phyloP scores from a whole-genome alignment of 2,888 invertebrate species.

The Idaea aversata region DNA sequence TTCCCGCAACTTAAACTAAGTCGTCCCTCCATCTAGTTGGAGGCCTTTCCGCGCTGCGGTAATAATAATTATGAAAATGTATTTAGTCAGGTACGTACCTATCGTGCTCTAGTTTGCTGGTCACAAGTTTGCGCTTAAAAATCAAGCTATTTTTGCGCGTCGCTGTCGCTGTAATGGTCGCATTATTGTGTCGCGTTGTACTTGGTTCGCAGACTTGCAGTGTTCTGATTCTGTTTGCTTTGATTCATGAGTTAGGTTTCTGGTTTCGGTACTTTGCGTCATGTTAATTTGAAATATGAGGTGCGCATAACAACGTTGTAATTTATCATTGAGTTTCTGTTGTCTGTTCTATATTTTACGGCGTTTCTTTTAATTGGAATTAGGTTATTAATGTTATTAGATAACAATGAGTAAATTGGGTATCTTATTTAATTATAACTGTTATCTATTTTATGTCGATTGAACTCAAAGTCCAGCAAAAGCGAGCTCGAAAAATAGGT shows the following conservation, averaged over 20 bases:
- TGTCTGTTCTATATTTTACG: not conserved
- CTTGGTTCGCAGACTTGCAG: not conserved
- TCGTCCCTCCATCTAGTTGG: too few relatives aligned
- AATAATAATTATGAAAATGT: too few relatives aligned
- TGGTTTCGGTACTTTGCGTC: not conserved
- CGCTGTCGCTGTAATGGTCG: not conserved
- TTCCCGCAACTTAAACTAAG: too few relatives aligned
- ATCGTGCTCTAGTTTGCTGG: too few relatives aligned
- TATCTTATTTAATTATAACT: too few relatives aligned
- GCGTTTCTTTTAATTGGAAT: not conserved
- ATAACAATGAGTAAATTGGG: too few relatives aligned
- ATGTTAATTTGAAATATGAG: not conserved
- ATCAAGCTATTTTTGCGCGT: not conserved
- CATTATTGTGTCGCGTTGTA: not conserved
- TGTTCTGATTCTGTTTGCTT: not conserved
- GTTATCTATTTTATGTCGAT: too few relatives aligned
- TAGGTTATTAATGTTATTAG: not conserved
- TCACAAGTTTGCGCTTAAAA: not conserved
- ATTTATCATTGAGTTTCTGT: not conserved
- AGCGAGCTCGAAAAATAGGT: too few relatives aligned
- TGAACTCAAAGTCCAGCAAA: too few relatives aligned
- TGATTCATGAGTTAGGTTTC: constrained; percentile 1
- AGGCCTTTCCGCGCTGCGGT: too few relatives aligned
- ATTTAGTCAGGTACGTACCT: too few relatives aligned
- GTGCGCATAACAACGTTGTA: not conserved